Evolutionary conservation across 30 jellyfish, hydroid and myxozoan species (phyloP), one percentile per base, ranked within the genome.

Genomic region (Hydra vulgaris): DNA sequence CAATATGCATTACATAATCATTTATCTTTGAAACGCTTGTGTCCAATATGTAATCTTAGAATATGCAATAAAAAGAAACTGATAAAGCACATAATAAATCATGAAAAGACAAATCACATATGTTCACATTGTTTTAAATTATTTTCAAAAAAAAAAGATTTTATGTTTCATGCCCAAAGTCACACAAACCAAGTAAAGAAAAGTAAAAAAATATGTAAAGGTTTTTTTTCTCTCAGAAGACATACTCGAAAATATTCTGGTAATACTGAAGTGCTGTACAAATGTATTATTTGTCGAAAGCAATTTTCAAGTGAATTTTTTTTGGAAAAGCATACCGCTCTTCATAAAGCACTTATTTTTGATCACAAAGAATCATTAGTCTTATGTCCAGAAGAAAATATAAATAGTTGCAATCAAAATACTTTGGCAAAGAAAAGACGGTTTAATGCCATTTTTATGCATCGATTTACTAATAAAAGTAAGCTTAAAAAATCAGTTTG

Each of bases 281-380:
- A 78, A 78, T 78, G 85, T 61, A 17, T 17, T 40, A 53, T 78
- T 78, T 78, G 85, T 68, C 25, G n/a, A 68, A 78, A 78, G 25
- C 53, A 52, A 19, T 78, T 78, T 66, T 27, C 78, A 18, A 17
- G 18, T 7, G 21, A 18, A 4, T 20, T 22, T 18, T 40, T 21
- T 0, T 8, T 78, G 20, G 54, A 61, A 23, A 19, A 22, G 16
- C 85, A 78, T 61, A 0, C 53, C 8, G 18, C 85, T 78, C 21
- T 53, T 78, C 85, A 78, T 61, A 61, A 66, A 61, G 55, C 53
- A n/a, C 21, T 25, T 26, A 24, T 7, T 52, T 23, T n/a, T 56
- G 81, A 73, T 15, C 27, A 70, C 0, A 18, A 17, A 23, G 25
- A 75, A 75, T 75, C 72, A 66, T 25, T 25, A 20, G 81, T n/a